phyloP scores from a whole-genome alignment of 2,888 invertebrate genomes.

The Hololepta plana region DNA sequence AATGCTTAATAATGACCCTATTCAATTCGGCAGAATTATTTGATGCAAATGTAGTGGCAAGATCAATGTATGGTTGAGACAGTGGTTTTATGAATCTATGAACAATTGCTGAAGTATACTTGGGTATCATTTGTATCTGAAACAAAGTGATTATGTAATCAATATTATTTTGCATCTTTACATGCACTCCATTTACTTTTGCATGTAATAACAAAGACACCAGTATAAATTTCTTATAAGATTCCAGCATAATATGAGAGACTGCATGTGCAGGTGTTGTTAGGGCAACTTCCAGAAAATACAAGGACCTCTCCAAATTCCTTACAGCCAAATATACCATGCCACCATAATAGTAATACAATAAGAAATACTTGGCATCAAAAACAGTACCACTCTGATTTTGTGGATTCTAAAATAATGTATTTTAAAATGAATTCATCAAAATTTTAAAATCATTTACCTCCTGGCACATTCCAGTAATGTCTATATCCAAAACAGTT shows the following conservation, averaged over 20 bases:
- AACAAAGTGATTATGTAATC: constrained; percentile 10
- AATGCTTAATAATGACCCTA: constrained; percentile 53
- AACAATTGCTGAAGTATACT: constrained; percentile 83
- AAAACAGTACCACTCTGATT: constrained; percentile 44
- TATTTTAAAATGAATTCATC: constrained; percentile 1
- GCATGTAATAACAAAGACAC: constrained; percentile 84
- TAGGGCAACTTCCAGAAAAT: constrained; percentile 90
- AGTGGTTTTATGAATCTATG: constrained; percentile 69
- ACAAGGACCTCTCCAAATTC: constrained; percentile 80
- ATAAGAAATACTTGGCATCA: constrained; percentile 77
- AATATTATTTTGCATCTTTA: constrained; percentile 3
- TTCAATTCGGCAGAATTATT: constrained; percentile 56
- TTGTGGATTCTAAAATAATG: constrained; percentile 16
- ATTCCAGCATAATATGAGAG: constrained; percentile 93
- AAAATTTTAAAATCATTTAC: constrained; percentile 24
- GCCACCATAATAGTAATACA: constrained; percentile 94
- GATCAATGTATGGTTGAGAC: constrained; percentile 74
- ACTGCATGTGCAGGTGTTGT: constrained; percentile 90
- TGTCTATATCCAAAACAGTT: constrained; percentile 74
- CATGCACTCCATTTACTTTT: constrained; percentile 46
- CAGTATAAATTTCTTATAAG: constrained; percentile 91
- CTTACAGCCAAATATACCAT: constrained; percentile 92
- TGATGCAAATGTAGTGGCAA: constrained; percentile 63
- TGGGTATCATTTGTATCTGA: constrained; percentile 51
- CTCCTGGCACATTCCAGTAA: constrained; percentile 80